A percentile compares a stretch with the other conserved stretches of the same genome.
Evolutionary conservation across 2,797 vertebrate genomes (phyloP).

Genomic region (Acanthurus tractus): DNA sequence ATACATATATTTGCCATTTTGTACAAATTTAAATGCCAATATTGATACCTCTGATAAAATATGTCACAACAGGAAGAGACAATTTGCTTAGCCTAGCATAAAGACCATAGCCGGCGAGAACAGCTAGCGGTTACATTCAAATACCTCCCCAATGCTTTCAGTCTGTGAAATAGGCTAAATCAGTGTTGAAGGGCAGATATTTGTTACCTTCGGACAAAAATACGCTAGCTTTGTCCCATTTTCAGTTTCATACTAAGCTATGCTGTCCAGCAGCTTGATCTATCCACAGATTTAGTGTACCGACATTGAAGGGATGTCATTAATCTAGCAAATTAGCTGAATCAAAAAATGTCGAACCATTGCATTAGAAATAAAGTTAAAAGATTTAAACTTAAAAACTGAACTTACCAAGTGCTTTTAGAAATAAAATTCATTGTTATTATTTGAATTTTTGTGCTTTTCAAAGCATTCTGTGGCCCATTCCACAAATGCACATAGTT

Average conservation of each 20-base stretch:
- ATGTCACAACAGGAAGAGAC: background rate
- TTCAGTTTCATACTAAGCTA: slow-evolving; percentile 3
- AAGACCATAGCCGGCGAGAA: background rate
- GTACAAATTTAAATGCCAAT: background rate
- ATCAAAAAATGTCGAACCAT: background rate
- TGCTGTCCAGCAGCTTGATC: background rate
- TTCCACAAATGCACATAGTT: slow-evolving; percentile 4
- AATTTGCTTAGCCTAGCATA: background rate
- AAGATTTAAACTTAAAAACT: slow-evolving; percentile 19
- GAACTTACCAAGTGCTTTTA: background rate
- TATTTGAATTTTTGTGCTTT: slow-evolving; percentile 35
- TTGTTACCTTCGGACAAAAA: background rate
- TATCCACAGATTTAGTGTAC: background rate
- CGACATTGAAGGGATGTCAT: background rate
- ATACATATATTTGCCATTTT: background rate
- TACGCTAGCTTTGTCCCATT: background rate
- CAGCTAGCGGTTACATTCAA: background rate
- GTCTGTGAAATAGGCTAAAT: background rate
- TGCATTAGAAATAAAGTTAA: background rate
- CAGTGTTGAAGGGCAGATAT: too few species aligned
- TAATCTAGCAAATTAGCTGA: background rate
- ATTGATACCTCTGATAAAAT: background rate
- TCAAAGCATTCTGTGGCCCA: slow-evolving; percentile 21
- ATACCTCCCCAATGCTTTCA: background rate
- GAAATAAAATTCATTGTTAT: slow-evolving; percentile 25